These are phyloP conservation scores for Cataglyphis albicans DNA, from an alignment of 2,888 invertebrate genomes.

Conservation along the genomic window DNA sequence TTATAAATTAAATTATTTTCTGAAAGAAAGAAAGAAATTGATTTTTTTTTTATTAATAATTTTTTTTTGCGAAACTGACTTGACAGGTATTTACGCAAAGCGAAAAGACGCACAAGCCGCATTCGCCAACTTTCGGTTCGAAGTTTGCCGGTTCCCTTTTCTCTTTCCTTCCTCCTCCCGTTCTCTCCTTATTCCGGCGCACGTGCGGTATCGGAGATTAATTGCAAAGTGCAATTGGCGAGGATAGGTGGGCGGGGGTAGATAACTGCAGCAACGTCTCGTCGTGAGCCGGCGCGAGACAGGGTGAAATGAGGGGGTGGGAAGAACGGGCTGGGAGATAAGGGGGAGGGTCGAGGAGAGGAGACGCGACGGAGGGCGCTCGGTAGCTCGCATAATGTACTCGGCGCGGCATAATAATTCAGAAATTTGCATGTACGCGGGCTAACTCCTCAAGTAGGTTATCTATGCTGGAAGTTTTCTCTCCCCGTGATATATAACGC, in stretches of 20 bases:
- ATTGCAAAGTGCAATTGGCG: slow-evolving; percentile 59
- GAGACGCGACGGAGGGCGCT: slow-evolving; percentile 28
- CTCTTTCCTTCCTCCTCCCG: background rate
- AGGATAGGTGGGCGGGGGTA: slow-evolving; percentile 53
- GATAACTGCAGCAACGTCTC: slow-evolving; percentile 63
- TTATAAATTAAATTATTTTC: slow-evolving; percentile 16
- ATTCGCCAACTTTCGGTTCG: slow-evolving; percentile 60
- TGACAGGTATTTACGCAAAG: background rate
- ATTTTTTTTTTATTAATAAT: background rate
- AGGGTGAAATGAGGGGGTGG: slow-evolving; percentile 3
- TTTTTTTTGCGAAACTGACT: slow-evolving; percentile 18
- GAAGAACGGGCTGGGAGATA: background rate
- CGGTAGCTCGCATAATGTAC: slow-evolving; percentile 77
- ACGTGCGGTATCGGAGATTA: slow-evolving; percentile 65
- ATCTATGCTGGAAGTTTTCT: slow-evolving; percentile 85
- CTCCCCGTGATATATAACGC: slow-evolving; percentile 80
- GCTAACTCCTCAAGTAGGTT: slow-evolving; percentile 86
- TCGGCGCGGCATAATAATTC: slow-evolving; percentile 85
- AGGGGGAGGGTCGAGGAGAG: slow-evolving; percentile 49
- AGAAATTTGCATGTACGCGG: slow-evolving; percentile 86
- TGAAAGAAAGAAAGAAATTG: background rate
- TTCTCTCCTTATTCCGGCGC: slow-evolving; percentile 61
- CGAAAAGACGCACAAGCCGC: slow-evolving; percentile 12
- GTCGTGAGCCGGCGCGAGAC: slow-evolving; percentile 50
- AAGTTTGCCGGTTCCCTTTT: slow-evolving; percentile 42